These are phyloP conservation scores for Lates japonicus DNA, from an alignment of 2,797 vertebrate species.

Conservation along the genomic window DNA sequence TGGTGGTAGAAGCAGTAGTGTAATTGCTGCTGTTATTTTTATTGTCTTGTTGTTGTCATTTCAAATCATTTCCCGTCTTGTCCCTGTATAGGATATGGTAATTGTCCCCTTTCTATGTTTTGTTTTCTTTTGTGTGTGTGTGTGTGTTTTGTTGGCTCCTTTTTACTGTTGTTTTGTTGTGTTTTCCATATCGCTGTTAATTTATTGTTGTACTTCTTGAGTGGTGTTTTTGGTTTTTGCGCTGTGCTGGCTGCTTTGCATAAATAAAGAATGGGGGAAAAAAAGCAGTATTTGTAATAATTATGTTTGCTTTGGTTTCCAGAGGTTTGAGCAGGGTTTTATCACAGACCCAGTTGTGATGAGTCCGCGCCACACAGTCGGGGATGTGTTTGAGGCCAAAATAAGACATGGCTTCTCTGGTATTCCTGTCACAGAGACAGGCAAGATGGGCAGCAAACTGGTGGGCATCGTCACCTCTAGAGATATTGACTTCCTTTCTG, in stretches of 20 bases:
- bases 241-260: constrained; percentile 10
- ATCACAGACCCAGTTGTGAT: constrained; percentile 95
- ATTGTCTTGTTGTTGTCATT: background rate
- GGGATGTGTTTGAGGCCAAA: constrained; percentile 93
- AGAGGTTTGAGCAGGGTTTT: constrained; percentile 96
- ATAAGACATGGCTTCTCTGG: constrained; percentile 93
- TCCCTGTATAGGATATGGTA: constrained; percentile 59
- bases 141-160: background rate
- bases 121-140: background rate
- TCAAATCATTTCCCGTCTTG: constrained; percentile 16
- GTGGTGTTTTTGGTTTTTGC: constrained; percentile 27
- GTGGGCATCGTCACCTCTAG: constrained; percentile 95
- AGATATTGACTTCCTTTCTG: constrained; percentile 94
- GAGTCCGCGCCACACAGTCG: constrained; percentile 91
- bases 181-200: background rate
- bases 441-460: constrained; percentile 94
- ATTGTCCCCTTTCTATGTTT: constrained; percentile 28
- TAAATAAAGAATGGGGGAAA: background rate
- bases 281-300: rapidly evolving
- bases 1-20: background rate
- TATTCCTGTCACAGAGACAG: constrained; percentile 92
- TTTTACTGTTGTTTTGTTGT: background rate
- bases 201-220: background rate
- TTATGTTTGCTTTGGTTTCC: constrained; percentile 27
- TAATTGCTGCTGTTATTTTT: background rate